Base-by-base conservation (phyloP, 1,140 invertebrate species). In the Acromyrmex heyeri region DNA sequence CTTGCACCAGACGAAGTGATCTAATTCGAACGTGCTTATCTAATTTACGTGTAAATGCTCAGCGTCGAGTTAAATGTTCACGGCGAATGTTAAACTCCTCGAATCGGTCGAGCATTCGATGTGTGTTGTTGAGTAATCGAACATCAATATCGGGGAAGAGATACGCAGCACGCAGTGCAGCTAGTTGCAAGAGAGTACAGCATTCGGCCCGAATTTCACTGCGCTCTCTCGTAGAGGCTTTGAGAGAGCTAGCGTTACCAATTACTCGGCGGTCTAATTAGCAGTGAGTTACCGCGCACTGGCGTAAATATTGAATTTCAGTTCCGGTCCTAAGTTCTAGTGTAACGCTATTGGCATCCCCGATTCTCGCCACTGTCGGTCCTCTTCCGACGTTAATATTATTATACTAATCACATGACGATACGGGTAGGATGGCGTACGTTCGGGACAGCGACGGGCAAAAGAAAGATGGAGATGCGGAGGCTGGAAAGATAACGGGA, bases 231-330 rank as follows among this genome's bases (percentile, higher is more conserved):
- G 21, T 69, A 69, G 65, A 50, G 65, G 50, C 88, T 88, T 88
- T 77, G 87, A 86, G 85, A 88, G 87, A 48, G 59, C 72, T 76
- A 86, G 88, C 85, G 76, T 89, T 83, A 83, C 85, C 88, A 90
- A 89, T 90, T 90, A 90, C 65, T 82, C 72, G 72, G 67, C 67
- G 85, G 87, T 89, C 85, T 89, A 86, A 89, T 90, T 89, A 90
- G 57, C 89, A 69, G 21, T 16, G 79, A 90, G 85, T 90, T 89
- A 73, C 88, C 65, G 50, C 78, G 57, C 72, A 38, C 50, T 87
- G 55, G 77, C 78, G 81, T 89, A 90, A 91, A 92, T 92, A 92
- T 91, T 90, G 86, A 91, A 88, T 91, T 85, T 85, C 77, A 64
- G 73, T 77, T 72, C 70, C 14, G 27, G 38, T 69, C 87, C 81